phyloP scores from a whole-genome alignment of 2,888 invertebrate genomes.

The Drosophila mimica region DNA sequence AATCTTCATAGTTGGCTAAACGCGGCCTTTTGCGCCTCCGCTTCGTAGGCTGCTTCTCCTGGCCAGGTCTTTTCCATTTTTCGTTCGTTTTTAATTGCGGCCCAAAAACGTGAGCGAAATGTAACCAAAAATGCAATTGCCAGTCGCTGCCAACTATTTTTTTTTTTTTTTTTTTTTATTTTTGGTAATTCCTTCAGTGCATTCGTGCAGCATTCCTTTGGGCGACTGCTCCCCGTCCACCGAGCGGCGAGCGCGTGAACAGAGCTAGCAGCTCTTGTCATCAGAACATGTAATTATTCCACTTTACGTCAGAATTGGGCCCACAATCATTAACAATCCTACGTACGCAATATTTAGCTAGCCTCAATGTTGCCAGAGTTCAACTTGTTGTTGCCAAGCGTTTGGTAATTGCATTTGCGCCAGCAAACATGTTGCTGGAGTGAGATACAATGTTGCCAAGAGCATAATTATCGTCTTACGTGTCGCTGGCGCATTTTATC shows the following conservation, averaged over 20 bases:
- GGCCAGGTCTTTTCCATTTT: conserved; percentile 48
- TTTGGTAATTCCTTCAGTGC: conserved; percentile 70
- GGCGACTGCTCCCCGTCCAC: conserved; percentile 6
- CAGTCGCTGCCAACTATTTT: conserved; percentile 32
- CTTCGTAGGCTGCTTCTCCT: conserved; percentile 41
- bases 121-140: conserved; percentile 81
- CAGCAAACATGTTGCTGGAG: conserved; percentile 6
- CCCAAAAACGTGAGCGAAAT: conserved; percentile 79
- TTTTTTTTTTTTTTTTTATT: conserved; percentile 30
- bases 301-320: conserved; percentile 70
- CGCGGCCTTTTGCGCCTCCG: conserved; percentile 83
- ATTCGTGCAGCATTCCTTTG: conserved; percentile 77
- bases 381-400: neutral
- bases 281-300: conserved; percentile 82
- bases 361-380: conserved; percentile 9
- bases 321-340: conserved; percentile 43
- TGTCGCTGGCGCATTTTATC: conserved; percentile 63
- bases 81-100: conserved; percentile 80
- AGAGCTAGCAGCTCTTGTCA: conserved; percentile 65
- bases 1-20: conserved; percentile 85
- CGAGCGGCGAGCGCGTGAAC: conserved; percentile 50
- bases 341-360: conserved; percentile 30
- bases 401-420: neutral
- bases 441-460: conserved; percentile 16
- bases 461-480: conserved; percentile 72